These are phyloP conservation scores for Pararge aegeria DNA, from an alignment of 1,140 invertebrate species.

Conservation along the genomic window DNA sequence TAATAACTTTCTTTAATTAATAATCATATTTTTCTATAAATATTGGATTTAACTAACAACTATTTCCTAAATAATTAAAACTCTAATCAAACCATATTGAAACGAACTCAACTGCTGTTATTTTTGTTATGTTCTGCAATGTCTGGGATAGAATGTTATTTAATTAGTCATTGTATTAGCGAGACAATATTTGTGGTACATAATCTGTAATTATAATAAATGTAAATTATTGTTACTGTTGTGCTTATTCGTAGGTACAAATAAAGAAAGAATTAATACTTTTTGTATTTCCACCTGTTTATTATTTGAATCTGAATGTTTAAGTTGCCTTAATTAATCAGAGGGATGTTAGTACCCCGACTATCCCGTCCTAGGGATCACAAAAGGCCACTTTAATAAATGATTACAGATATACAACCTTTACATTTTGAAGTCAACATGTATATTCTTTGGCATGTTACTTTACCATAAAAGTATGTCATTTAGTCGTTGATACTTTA, in stretches of 20 bases:
- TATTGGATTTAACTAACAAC: conserved; percentile 56
- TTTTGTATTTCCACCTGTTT: background rate
- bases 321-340: too few species aligned
- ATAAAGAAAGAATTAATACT: background rate
- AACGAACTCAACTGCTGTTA: conserved; percentile 53
- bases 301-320: too few species aligned
- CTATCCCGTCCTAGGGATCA: too few species aligned
- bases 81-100: conserved; percentile 9
- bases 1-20: conserved; percentile 42
- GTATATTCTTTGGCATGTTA: too few species aligned
- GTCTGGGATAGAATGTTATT: conserved; percentile 69
- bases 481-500: too few species aligned
- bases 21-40: conserved; percentile 74
- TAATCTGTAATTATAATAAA: conserved; percentile 32
- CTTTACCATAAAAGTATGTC: too few species aligned
- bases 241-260: conserved; percentile 7
- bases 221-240: conserved; percentile 28
- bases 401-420: too few species aligned
- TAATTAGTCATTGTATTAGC: conserved; percentile 61
- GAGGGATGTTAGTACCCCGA: too few species aligned
- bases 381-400: too few species aligned
- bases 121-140: conserved; percentile 61
- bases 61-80: conserved; percentile 37
- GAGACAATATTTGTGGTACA: conserved; percentile 68
- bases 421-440: too few species aligned